Conservation (phyloP, 2,797 vertebrate species). For the Tokudaia muenninki region DNA sequence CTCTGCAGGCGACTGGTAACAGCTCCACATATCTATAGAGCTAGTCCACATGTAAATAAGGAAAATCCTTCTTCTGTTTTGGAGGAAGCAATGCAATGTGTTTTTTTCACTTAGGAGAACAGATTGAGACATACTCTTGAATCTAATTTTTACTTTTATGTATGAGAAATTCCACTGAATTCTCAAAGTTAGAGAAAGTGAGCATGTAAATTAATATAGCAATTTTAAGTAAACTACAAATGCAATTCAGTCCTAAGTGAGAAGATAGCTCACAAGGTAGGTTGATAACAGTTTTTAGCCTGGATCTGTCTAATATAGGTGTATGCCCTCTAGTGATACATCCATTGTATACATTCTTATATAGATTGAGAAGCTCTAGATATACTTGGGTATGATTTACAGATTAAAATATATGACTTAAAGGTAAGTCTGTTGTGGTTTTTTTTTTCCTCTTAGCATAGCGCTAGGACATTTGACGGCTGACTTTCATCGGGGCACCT, state of each 20-base stretch:
- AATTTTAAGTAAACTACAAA: background rate
- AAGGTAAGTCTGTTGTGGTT: background rate
- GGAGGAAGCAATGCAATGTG: background rate
- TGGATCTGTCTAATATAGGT: background rate
- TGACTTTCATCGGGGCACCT: background rate
- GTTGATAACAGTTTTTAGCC: background rate
- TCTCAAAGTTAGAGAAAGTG: conserved; percentile 6
- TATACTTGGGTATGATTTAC: background rate
- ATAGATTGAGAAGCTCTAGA: background rate
- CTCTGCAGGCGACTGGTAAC: background rate
- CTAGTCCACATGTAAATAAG: background rate
- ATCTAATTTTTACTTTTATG: conserved; percentile 46
- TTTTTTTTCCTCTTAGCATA: background rate
- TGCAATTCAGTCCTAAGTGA: background rate
- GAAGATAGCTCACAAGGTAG: background rate
- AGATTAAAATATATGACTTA: background rate
- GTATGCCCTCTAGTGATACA: background rate
- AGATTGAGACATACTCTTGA: background rate
- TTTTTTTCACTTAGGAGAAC: background rate
- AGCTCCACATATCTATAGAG: background rate
- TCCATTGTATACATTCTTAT: background rate
- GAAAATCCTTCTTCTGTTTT: conserved; percentile 9
- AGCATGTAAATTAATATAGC: background rate
- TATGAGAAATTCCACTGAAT: background rate
- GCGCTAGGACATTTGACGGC: background rate